Evolutionary conservation across 1,140 invertebrate species (phyloP), one percentile per base, ranked within the genome.

Genomic region (Orchesella cincta): DNA sequence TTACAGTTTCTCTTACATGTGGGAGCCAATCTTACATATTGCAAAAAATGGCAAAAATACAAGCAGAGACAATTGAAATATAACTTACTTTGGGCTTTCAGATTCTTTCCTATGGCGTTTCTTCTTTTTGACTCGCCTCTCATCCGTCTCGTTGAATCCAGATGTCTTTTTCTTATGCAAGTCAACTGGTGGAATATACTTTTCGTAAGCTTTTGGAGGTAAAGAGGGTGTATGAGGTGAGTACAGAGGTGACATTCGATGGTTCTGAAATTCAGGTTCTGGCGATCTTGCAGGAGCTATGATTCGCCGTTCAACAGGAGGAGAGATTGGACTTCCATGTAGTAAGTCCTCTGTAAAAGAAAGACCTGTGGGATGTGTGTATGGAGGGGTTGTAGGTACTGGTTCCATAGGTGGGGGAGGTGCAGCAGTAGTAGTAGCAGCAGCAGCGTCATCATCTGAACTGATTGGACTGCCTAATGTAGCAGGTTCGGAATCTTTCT

Each of bases 211-310:
- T 70, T 88, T 85, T 0, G 88, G 88, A 8, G 88, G 88, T 20
- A 88, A 83, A 8, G 89, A 86, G 0, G 90, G 89, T 14, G 89
- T 90, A 57, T 89, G 87, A 1, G 88, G 87, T 1, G 88, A 87
- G 52, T 35, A 72, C 46, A 35, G 34, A 73, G 73, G 36, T 36
- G 76, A 64, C 73, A 74, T 28, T 36, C 36, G 71, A n/a, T n/a
- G n/a, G 72, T 76, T 33, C 16, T 70, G 3, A 12, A 29, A 18
- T n/a, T 35, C n/a, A 1, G 71, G 31, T 16, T 72, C 62, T 20
- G 75, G 26, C 35, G 73, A 76, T 28, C 72, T 73, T 18, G 54
- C 12, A 18, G 54, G 54, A 12, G 54, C 54, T 23, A 57, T 57
- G 5, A 12, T 12, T 5, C 12, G 26, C 31, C 28, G 16, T 1